These are phyloP conservation scores for Basileuterus tristriatus DNA, from an alignment of 2,797 vertebrate genomes.

Conservation along the genomic window DNA sequence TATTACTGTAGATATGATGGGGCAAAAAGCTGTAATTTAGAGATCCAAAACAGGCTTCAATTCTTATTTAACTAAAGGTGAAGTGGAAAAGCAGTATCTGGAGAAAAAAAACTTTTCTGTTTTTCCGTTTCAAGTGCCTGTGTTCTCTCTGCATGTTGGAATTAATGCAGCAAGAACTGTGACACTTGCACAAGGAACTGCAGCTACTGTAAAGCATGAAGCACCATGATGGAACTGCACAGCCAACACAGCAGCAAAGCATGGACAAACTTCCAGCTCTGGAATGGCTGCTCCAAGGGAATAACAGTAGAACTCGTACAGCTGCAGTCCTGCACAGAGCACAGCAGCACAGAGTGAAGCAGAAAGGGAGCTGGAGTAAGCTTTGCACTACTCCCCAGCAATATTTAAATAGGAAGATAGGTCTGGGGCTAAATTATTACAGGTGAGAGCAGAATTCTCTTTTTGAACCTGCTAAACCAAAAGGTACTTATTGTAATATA, in stretches of 20 bases:
- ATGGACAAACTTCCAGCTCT: neutral
- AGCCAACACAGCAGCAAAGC: neutral
- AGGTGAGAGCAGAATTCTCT: neutral
- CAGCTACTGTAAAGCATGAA: neutral
- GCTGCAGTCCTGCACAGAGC: neutral
- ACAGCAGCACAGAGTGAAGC: neutral
- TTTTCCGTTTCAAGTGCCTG: neutral
- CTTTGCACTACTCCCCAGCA: neutral
- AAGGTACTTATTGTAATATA: neutral
- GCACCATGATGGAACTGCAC: neutral
- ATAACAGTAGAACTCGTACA: neutral
- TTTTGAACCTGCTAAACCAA: neutral
- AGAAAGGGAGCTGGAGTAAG: neutral
- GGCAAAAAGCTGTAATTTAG: neutral
- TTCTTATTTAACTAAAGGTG: neutral
- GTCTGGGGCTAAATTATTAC: neutral
- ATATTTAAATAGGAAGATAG: neutral
- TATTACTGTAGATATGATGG: neutral
- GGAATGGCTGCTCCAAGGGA: neutral
- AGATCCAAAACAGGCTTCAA: neutral
- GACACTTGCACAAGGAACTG: neutral
- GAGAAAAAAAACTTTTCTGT: neutral
- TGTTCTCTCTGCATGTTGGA: neutral
- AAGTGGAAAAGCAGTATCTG: neutral
- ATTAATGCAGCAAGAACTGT: neutral